A percentile compares a stretch with the other conserved stretches of the same genome.
Conservation (phyloP, 2,888 invertebrate species). For the Phengaris arion region DNA sequence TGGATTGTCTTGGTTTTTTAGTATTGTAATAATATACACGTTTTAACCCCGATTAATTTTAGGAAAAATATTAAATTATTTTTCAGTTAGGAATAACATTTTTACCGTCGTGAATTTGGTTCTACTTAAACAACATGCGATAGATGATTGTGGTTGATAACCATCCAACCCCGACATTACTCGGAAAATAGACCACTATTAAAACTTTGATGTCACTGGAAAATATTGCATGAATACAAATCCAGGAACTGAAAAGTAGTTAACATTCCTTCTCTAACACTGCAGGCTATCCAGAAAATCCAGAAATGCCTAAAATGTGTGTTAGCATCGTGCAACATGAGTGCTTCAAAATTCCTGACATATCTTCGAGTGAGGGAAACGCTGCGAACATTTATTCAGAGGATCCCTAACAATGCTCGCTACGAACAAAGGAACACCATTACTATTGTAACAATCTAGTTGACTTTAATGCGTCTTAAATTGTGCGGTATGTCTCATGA, state of each 20-base stretch:
- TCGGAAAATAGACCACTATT: too few relatives aligned
- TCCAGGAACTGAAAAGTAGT: conserved; percentile 9
- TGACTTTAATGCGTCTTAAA: background rate
- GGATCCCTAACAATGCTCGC: conserved; percentile 21
- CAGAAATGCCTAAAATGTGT: conserved; percentile 23
- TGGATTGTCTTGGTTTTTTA: too few relatives aligned
- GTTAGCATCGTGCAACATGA: background rate
- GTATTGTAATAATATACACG: too few relatives aligned
- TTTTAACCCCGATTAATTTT: too few relatives aligned
- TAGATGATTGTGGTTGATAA: too few relatives aligned
- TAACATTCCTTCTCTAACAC: background rate
- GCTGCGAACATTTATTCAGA: background rate
- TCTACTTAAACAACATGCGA: too few relatives aligned
- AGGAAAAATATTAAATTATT: too few relatives aligned
- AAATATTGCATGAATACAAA: background rate
- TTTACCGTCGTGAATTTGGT: too few relatives aligned
- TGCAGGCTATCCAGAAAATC: conserved; percentile 3
- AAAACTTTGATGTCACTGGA: background rate
- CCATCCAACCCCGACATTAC: too few relatives aligned
- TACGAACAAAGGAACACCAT: background rate
- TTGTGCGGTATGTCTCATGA: background rate
- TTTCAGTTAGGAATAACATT: too few relatives aligned
- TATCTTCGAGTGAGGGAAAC: conserved; percentile 17
- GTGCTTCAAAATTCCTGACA: conserved; percentile 18
- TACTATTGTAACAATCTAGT: conserved; percentile 1